Evolutionary conservation across 2,888 invertebrate genomes (phyloP).

Genomic region (Piscicola geometra): DNA sequence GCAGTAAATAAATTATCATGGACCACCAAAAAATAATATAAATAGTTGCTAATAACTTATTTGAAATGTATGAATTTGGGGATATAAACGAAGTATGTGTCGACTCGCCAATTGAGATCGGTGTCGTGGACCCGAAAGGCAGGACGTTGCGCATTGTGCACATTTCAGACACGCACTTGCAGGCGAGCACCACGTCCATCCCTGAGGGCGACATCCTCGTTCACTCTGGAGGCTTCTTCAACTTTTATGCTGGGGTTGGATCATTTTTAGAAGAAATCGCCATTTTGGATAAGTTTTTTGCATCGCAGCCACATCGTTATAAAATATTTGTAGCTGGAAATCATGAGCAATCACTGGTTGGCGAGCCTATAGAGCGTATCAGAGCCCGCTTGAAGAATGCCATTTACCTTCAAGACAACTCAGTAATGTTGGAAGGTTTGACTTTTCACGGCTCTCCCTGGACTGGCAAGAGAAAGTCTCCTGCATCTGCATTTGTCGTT

Average conservation of each 20-base stretch:
- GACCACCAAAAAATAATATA: no score
- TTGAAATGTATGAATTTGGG: slow-evolving; percentile 29
- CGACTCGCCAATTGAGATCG: slow-evolving; percentile 21
- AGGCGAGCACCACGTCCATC: slow-evolving; percentile 44
- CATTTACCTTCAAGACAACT: slow-evolving; percentile 49
- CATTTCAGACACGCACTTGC: slow-evolving; percentile 50
- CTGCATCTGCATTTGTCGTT: slow-evolving; percentile 47
- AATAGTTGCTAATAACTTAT: no score
- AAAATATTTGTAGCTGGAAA: slow-evolving; percentile 52
- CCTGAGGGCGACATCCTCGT: slow-evolving; percentile 51
- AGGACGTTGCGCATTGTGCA: slow-evolving; percentile 47
- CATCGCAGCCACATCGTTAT: slow-evolving; percentile 47
- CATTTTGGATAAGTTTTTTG: slow-evolving; percentile 46
- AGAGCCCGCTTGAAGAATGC: slow-evolving; percentile 45
- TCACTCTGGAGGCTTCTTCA: slow-evolving; percentile 51
- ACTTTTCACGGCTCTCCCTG: slow-evolving; percentile 51
- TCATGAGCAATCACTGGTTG: slow-evolving; percentile 48
- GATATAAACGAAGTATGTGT: slow-evolving; percentile 26
- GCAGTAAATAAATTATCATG: no score
- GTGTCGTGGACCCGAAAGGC: slow-evolving; percentile 33
- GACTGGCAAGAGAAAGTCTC: slow-evolving; percentile 46
- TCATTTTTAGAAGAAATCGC: slow-evolving; percentile 38
- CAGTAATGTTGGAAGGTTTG: slow-evolving; percentile 46
- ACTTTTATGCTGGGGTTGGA: slow-evolving; percentile 38
- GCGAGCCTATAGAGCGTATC: slow-evolving; percentile 42